Evolutionary conservation across 2,113 vertebrate genomes (phyloP), one percentile per base, ranked within the genome.

Genomic region (Ailuropoda melanoleuca): DNA sequence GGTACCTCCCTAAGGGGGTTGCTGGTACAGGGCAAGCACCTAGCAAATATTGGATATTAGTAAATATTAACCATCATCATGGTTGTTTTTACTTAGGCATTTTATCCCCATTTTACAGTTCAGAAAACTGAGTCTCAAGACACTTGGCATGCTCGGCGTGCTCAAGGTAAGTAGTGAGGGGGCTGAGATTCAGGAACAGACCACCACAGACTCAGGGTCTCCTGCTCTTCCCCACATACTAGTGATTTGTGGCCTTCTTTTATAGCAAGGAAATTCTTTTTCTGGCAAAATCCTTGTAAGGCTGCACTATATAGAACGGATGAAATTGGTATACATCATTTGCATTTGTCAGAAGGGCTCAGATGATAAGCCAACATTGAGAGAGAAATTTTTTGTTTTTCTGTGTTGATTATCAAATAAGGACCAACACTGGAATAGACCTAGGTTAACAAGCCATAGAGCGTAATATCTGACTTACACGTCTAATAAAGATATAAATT

Each of bases 401-500:
- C 55, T 93, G 37, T 82, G 34, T 66, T 83, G 70, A 53, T 90
- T 74, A 81, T 83, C n/a, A 62, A 88, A 91, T 81, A 82, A 83
- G 19, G n/a, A 56, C 4, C 29, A 74, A 14, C 58, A 60, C 21
- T 87, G 7, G 8, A 82, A 62, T 89, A 78, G 39, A 31, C 53
- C 12, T 93, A 64, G 46, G 46, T 92, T 64, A 82, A 58, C 39
- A 86, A 93, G 58, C 11, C 64, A 48, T 6, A 64, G 17, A 46
- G 1, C 39, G 4, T 23, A 91, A 93, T 77, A 75, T 66, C 87
- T 74, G 39, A 78, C 78, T 96, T 92, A 93, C 26, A 80, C 21
- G 88, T 86, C 37, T 72, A 70, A 82, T 92, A 83, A 66, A 18
- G 39, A 58, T 19, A 70, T 97, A 34, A 95, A 81, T 43, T 75